Evolutionary conservation across 2,113 vertebrate species (phyloP).

Genomic region (Phyllostomus discolor): DNA sequence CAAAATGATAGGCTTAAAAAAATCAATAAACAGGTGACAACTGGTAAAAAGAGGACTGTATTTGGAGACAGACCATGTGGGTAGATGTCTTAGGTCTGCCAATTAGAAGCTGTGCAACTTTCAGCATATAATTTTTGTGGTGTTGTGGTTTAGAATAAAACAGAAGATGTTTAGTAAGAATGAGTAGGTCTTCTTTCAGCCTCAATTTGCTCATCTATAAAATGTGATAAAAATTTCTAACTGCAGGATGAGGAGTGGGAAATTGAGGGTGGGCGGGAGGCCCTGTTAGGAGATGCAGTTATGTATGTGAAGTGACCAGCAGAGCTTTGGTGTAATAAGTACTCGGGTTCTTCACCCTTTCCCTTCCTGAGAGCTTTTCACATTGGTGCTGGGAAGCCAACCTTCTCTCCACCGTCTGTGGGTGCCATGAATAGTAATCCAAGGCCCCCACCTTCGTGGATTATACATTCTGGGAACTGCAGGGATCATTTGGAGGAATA

Average conservation of each 20-base stretch:
- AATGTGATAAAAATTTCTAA: neutral
- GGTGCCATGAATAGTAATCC: neutral
- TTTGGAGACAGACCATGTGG: neutral
- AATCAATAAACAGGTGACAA: neutral
- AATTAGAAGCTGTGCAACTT: neutral
- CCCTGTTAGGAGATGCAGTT: neutral
- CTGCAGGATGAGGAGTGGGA: neutral
- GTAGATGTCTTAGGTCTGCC: neutral
- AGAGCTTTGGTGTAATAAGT: neutral
- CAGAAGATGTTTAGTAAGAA: neutral
- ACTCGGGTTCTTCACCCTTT: neutral
- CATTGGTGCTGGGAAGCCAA: neutral
- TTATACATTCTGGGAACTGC: neutral
- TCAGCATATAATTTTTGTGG: neutral
- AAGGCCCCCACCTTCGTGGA: neutral
- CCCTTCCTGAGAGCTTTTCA: neutral
- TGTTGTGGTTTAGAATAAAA: neutral
- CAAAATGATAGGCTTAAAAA: neutral
- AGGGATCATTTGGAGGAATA: neutral
- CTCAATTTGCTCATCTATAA: neutral
- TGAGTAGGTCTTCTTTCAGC: neutral
- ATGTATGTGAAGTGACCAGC: neutral
- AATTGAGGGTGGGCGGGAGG: neutral
- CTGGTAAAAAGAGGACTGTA: neutral
- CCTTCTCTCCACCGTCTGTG: neutral